Conservation (phyloP, 1,140 invertebrate species). For the Diachasma alloeum region DNA sequence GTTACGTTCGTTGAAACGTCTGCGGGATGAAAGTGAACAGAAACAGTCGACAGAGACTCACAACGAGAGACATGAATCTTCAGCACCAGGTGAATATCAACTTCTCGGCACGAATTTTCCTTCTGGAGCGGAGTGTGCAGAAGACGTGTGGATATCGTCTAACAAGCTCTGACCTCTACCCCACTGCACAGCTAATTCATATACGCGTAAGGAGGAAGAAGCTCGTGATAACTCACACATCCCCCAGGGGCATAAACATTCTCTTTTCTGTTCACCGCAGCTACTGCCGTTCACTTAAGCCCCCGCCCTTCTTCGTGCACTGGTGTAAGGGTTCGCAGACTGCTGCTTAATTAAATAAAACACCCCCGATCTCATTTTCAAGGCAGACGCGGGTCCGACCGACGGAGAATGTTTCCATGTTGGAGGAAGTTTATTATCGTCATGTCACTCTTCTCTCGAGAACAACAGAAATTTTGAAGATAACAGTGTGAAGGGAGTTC, state of each 20-base stretch:
- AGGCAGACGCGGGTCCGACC: constrained; percentile 28
- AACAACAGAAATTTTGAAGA: neutral
- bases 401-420: neutral
- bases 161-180: constrained; percentile 31
- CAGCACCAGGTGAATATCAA: neutral
- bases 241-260: constrained; percentile 52
- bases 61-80: neutral
- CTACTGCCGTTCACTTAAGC: neutral
- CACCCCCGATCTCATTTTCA: constrained; percentile 49
- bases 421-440: neutral
- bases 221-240: constrained; percentile 44
- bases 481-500: too few species aligned
- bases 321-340: constrained; percentile 46
- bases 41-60: neutral
- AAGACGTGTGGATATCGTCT: constrained; percentile 13
- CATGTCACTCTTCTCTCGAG: neutral
- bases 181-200: constrained; percentile 27
- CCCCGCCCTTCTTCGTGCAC: neutral
- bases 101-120: neutral
- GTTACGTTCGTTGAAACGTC: neutral
- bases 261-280: constrained; percentile 21
- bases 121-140: neutral
- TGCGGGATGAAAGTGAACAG: neutral
- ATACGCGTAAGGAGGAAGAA: constrained; percentile 34
- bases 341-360: constrained; percentile 60